Evolutionary conservation across 2,888 invertebrate genomes (phyloP).

Genomic region (Rhingia campestris): DNA sequence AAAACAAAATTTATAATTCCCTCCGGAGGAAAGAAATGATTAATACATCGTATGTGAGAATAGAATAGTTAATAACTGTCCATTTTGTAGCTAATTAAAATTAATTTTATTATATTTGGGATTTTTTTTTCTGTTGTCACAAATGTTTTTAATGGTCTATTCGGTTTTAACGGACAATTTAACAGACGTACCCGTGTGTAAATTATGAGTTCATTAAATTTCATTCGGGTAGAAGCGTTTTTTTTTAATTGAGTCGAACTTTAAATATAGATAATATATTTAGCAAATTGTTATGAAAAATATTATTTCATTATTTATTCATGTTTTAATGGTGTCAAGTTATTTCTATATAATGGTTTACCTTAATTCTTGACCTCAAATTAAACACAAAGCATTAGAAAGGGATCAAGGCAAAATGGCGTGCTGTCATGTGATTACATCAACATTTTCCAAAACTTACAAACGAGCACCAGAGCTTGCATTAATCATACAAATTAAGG

Average conservation of each 20-base stretch:
- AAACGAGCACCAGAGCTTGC: no score
- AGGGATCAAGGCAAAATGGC: no score
- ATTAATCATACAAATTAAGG: no score
- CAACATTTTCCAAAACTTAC: no score
- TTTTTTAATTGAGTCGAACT: conserved; percentile 8
- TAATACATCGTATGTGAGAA: conserved; percentile 15
- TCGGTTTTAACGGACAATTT: conserved; percentile 34
- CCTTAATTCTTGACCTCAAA: no score
- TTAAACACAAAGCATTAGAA: no score
- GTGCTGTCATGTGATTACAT: no score
- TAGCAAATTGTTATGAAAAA: no score
- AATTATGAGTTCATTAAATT: conserved; percentile 49
- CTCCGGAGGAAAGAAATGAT: conserved; percentile 10
- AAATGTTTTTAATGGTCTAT: conserved; percentile 45
- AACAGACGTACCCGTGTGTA: conserved; percentile 24
- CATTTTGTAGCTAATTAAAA: conserved; percentile 41
- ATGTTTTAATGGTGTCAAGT: no score
- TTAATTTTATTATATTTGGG: conserved; percentile 19
- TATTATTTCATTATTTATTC: no score
- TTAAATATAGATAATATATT: not conserved
- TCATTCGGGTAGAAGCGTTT: conserved; percentile 20
- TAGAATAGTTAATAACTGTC: conserved; percentile 38
- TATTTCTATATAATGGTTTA: no score
- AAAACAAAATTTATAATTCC: conserved; percentile 14
- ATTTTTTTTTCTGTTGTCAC: not conserved